phyloP scores from a whole-genome alignment of 1,140 invertebrate genomes.

The Heliconius hewitsoni region DNA sequence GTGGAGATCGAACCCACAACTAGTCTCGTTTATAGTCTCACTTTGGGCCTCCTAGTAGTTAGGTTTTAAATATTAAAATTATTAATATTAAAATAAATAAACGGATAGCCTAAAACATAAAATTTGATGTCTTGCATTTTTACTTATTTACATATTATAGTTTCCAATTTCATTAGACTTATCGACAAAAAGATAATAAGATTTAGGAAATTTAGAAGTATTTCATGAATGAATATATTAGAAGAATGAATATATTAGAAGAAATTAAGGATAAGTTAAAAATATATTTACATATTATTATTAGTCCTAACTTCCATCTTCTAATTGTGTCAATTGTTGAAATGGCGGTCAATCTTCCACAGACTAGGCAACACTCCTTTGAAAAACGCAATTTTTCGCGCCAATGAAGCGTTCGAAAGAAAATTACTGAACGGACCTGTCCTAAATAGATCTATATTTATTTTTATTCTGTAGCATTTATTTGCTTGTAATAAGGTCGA shows the following conservation, averaged over 20 bases:
- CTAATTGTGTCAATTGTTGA: slow-evolving; percentile 19
- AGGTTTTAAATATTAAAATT: too few species aligned
- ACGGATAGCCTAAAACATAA: too few species aligned
- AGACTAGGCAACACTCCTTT: slow-evolving; percentile 56
- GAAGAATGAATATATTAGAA: not conserved
- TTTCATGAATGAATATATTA: not conserved
- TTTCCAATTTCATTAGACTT: too few species aligned
- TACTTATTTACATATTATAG: not conserved
- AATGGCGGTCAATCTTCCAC: slow-evolving; percentile 50
- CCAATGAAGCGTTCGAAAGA: slow-evolving; percentile 72
- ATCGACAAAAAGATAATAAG: too few species aligned
- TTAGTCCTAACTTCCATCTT: not conserved
- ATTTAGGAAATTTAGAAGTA: too few species aligned
- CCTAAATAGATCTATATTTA: slow-evolving; percentile 55
- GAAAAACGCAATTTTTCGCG: slow-evolving; percentile 75
- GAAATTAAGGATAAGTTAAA: not conserved
- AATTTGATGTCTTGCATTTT: not conserved
- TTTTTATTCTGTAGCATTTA: slow-evolving; percentile 37
- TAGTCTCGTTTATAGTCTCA: too few species aligned
- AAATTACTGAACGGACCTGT: slow-evolving; percentile 63
- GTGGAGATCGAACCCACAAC: too few species aligned
- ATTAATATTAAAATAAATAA: too few species aligned
- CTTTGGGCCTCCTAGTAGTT: too few species aligned
- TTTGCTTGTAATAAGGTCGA: slow-evolving; percentile 38
- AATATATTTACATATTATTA: not conserved